Base-by-base conservation (phyloP, 1,140 invertebrate species). In the Drosophila gunungcola region DNA sequence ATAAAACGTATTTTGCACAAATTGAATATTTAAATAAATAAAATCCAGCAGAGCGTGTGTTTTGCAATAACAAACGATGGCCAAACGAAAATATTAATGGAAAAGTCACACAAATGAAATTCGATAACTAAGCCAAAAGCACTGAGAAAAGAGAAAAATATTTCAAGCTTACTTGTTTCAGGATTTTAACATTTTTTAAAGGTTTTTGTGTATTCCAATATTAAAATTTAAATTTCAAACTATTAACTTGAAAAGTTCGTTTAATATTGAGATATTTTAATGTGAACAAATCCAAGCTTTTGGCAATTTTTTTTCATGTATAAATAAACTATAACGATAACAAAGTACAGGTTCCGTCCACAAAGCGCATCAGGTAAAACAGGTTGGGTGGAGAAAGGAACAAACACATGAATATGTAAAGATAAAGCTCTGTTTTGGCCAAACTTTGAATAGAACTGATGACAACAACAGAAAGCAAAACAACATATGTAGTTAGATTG, bases 91-190 rank as follows among this genome's bases (percentile, higher is more conserved):
- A 75, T 75, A 75, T 75, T 75, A 52, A 75, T 65, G 39, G 34
- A 65, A 75, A 65, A 65, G 60, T 73, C 69, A 74, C 41, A 74
- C 32, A 74, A 73, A 73, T 62, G n/a, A 73, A 42, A 54, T 62
- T 53, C 12, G 10, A 62, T 62, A 49, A 46, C 21, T n/a, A 39
- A 72, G 12, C 2, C 10, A n/a, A 3, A 3, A 29, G 38, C 25
- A 55, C 25, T 12, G 11, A 21, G 3, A 4, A 38, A 36, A 29
- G 25, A 32, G 3, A n/a, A 12, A 21, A 21, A 21, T 21, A 21
- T 21, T 21, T 21, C 16, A 21, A 21, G 16, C 16, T 1, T 21
- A 21, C 1, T 21, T 21, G 16, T 21, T 21, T 21, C 0, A 21
- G 16, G 1, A 1, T 21, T 21, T 21, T 21, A 1, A 21, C 1